Conservation (phyloP, 23 tunicate genomes). For the Styela plicata region DNA sequence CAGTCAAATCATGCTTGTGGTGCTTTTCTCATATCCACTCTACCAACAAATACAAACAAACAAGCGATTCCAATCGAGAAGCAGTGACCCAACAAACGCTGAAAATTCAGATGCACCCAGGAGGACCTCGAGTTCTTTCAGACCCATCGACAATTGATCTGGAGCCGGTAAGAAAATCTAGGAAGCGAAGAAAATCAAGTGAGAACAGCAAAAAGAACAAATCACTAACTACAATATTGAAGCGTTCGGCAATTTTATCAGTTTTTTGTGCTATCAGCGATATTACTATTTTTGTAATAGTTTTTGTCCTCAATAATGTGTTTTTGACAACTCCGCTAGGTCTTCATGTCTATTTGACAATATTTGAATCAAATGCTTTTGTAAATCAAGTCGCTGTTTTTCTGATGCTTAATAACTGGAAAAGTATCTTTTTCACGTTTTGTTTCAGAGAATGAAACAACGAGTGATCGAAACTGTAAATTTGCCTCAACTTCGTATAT, state of each 20-base stretch:
- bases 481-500: no score
- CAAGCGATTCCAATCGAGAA: background rate
- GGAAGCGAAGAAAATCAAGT: background rate
- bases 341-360: background rate
- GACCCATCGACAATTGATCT: background rate
- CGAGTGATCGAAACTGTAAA: no score
- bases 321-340: background rate
- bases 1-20: background rate
- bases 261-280: background rate
- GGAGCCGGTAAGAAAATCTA: background rate
- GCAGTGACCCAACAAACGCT: background rate
- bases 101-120: background rate
- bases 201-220: background rate
- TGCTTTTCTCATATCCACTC: background rate
- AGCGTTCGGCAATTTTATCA: background rate
- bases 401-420: background rate
- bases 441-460: no score
- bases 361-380: background rate
- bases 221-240: background rate
- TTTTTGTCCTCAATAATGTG: background rate
- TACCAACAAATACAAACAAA: background rate
- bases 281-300: background rate
- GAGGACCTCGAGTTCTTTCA: no score
- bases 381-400: background rate
- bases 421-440: background rate